Evolutionary conservation across 1,140 invertebrate genomes (phyloP), one percentile per base, ranked within the genome.

Genomic region (Halyomorpha halys): DNA sequence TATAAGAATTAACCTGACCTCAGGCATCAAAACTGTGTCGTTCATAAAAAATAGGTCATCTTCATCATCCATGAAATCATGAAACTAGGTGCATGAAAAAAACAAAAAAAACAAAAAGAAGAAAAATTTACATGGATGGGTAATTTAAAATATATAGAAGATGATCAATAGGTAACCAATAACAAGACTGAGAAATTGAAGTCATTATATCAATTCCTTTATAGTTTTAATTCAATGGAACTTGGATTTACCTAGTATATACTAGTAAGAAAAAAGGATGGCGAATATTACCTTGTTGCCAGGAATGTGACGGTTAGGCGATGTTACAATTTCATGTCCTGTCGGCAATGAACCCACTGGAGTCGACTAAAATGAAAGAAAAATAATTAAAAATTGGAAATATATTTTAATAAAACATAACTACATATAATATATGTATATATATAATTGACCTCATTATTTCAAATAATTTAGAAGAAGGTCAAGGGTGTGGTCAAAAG

Each of bases 301-400:
- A 69, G 83, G 77, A 72, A 85, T 82, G 79, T 89, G 86, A 74
- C 87, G 80, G 78, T 90, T 91, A 65, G 90, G 90, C 71, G 90
- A 93, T 69, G 91, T 86, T 64, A 93, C 83, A 63, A 90, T 84
- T 78, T 94, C 91, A 73, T 93, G 90, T 70, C 85, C 86, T 67
- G 89, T 91, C 79, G 91, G 89, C 70, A 93, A 79, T 54, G 91
- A 94, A 72, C 89, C 90, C 71, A 94, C 89, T 62, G 90, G 90
- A 63, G 91, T 94, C 66, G 90, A 93, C 91, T 72, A 67, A 34
- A 67, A 71, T 66, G 63, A 51, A 65, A 65, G 61, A 68, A 67
- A 70, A 59, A 53, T 6, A 44, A 34, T 19, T 44, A 18, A 27
- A 59, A 30, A 59, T 59, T 30, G 8, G 2, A 39, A 39, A 39